These are phyloP conservation scores for Brenthis ino DNA, from an alignment of 2,888 invertebrate genomes.

Conservation along the genomic window DNA sequence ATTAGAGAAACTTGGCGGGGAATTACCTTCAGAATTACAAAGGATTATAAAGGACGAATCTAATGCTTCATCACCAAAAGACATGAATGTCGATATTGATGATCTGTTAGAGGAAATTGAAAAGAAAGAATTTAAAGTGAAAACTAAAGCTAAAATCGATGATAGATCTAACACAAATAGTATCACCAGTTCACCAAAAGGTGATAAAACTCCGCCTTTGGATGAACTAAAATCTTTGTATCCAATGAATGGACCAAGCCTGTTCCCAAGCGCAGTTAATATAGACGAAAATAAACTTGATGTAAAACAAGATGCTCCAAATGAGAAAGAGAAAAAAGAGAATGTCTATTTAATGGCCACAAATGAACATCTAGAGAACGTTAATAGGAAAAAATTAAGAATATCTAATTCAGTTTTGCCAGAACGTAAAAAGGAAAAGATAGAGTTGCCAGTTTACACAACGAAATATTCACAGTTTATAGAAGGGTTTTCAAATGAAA, in stretches of 20 bases:
- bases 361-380: conserved; percentile 54
- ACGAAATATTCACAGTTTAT: conserved; percentile 75
- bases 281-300: conserved; percentile 48
- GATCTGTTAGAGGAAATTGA: conserved; percentile 72
- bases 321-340: conserved; percentile 59
- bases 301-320: conserved; percentile 40
- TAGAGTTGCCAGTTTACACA: conserved; percentile 64
- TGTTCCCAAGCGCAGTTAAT: conserved; percentile 51
- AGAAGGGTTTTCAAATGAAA: conserved; percentile 71
- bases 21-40: conserved; percentile 75
- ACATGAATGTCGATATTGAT: conserved; percentile 56
- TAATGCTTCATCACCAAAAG: conserved; percentile 52
- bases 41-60: conserved; percentile 68
- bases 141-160: conserved; percentile 46
- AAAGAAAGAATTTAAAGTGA: conserved; percentile 65
- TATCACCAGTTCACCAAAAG: conserved; percentile 53
- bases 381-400: conserved; percentile 65
- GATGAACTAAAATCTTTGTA: conserved; percentile 52
- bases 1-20: conserved; percentile 79
- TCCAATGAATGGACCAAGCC: conserved; percentile 49
- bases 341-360: conserved; percentile 65
- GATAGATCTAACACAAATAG: conserved; percentile 48
- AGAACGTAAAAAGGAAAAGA: conserved; percentile 60
- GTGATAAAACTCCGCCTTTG: conserved; percentile 51
- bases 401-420: conserved; percentile 73